Conservation (phyloP, 2,797 vertebrate species). For the Sparus aurata region DNA sequence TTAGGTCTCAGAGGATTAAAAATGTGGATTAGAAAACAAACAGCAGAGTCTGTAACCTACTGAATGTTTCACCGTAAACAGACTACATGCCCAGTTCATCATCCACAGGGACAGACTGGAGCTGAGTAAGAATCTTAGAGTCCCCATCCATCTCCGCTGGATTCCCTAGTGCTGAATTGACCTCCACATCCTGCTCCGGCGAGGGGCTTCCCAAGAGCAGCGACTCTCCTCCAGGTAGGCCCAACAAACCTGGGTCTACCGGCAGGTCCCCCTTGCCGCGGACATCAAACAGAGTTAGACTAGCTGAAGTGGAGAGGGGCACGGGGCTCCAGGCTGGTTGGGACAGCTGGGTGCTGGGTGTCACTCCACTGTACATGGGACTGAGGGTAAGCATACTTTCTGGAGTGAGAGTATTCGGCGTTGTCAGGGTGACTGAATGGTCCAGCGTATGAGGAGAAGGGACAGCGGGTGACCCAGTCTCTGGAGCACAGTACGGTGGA, state of each 20-base stretch:
- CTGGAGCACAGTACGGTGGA: conserved; percentile 77
- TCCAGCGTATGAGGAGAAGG: conserved; percentile 75
- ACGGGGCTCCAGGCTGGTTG: conserved; percentile 85
- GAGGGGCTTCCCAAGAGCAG: conserved; percentile 87
- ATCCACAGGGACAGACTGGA: conserved; percentile 93
- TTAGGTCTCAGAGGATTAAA: conserved; percentile 11
- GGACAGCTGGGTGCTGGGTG: conserved; percentile 71
- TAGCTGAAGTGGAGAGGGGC: conserved; percentile 77
- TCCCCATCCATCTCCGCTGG: conserved; percentile 86
- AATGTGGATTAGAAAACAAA: conserved; percentile 18
- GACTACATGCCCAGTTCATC: conserved; percentile 87
- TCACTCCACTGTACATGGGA: conserved; percentile 81
- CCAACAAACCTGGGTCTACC: conserved; percentile 85
- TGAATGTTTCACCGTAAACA: conserved; percentile 22
- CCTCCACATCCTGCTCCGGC: conserved; percentile 79
- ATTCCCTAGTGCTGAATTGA: conserved; percentile 82
- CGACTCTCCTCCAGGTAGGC: conserved; percentile 87
- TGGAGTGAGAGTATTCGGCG: conserved; percentile 76
- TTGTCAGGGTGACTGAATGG: conserved; percentile 57
- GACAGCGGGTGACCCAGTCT: conserved; percentile 57
- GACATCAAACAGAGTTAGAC: conserved; percentile 88
- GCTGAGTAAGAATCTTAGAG: conserved; percentile 91
- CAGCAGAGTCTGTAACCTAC: background rate
- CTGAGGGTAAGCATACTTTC: conserved; percentile 87
- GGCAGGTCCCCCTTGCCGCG: conserved; percentile 87